These are phyloP conservation scores for Drosophila tsacasi DNA, from an alignment of 1,140 invertebrate genomes.

Conservation along the genomic window DNA sequence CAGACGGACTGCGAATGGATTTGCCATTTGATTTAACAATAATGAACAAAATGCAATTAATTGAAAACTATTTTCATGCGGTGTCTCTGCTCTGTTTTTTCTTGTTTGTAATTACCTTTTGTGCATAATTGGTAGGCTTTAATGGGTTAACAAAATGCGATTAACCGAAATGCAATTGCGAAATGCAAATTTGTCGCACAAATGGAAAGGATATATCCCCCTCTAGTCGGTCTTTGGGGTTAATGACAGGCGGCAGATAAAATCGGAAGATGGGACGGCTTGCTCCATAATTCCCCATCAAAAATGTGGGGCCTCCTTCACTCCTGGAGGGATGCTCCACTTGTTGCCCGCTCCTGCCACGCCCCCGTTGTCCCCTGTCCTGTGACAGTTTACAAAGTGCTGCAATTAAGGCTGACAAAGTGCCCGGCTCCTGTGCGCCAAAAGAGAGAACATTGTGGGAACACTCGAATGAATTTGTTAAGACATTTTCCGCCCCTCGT, in stretches of 20 bases:
- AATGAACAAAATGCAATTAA: conserved; percentile 66
- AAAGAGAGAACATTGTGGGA: conserved; percentile 42
- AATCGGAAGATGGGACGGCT: background rate
- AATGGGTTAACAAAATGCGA: conserved; percentile 67
- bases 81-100: conserved; percentile 30
- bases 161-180: conserved; percentile 62
- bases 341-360: conserved; percentile 49
- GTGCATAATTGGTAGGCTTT: conserved; percentile 71
- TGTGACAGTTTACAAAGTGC: conserved; percentile 82
- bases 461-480: conserved; percentile 73
- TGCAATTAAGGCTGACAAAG: conserved; percentile 81
- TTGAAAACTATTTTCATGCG: conserved; percentile 58
- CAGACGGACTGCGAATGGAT: conserved; percentile 33
- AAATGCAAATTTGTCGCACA: conserved; percentile 38
- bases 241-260: conserved; percentile 36
- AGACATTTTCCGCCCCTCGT: conserved; percentile 34
- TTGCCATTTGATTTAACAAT: conserved; percentile 67
- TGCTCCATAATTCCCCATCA: conserved; percentile 65
- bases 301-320: conserved; percentile 38
- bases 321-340: conserved; percentile 17
- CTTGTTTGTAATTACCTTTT: conserved; percentile 53
- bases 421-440: conserved; percentile 43
- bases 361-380: conserved; percentile 3
- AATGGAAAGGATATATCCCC: background rate
- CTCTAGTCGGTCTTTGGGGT: conserved; percentile 9